phyloP scores from a whole-genome alignment of 1,140 invertebrate genomes.

The Battus philenor region DNA sequence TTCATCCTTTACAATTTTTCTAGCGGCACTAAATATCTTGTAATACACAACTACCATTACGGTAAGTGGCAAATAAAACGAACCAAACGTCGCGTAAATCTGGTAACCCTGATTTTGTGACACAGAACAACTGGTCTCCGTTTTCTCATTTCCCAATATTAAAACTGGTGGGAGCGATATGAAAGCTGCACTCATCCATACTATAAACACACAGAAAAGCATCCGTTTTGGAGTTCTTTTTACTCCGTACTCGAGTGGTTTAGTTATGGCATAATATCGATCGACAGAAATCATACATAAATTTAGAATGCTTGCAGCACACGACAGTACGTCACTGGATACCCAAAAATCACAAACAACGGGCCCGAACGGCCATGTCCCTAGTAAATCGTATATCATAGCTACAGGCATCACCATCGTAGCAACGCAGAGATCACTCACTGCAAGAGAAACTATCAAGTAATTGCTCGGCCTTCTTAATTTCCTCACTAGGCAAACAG shows the following conservation, averaged over 20 bases:
- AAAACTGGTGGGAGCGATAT: conserved; percentile 92
- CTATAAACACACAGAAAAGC: conserved; percentile 89
- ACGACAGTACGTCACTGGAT: conserved; percentile 88
- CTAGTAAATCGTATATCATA: conserved; percentile 86
- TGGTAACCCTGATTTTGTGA: conserved; percentile 93
- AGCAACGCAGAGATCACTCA: conserved; percentile 90
- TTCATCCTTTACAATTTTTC: conserved; percentile 90
- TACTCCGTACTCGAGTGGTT: conserved; percentile 92
- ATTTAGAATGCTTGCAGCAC: conserved; percentile 93
- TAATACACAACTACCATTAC: conserved; percentile 95
- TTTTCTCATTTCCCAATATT: conserved; percentile 92
- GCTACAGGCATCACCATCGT: conserved; percentile 92
- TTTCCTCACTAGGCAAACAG: conserved; percentile 91
- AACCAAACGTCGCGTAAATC: conserved; percentile 92
- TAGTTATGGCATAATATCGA: conserved; percentile 93
- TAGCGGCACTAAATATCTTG: conserved; percentile 91
- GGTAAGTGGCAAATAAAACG: conserved; percentile 91
- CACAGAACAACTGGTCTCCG: conserved; percentile 85
- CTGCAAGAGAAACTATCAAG: conserved; percentile 92
- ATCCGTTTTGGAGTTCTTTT: conserved; percentile 90
- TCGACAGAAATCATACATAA: conserved; percentile 94
- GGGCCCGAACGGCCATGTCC: conserved; percentile 89
- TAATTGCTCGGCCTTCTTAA: conserved; percentile 90
- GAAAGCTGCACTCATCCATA: conserved; percentile 92
- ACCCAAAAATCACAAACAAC: conserved; percentile 92